Evolutionary conservation across 1,140 invertebrate species (phyloP).

Genomic region (Xylocopa sonorina): DNA sequence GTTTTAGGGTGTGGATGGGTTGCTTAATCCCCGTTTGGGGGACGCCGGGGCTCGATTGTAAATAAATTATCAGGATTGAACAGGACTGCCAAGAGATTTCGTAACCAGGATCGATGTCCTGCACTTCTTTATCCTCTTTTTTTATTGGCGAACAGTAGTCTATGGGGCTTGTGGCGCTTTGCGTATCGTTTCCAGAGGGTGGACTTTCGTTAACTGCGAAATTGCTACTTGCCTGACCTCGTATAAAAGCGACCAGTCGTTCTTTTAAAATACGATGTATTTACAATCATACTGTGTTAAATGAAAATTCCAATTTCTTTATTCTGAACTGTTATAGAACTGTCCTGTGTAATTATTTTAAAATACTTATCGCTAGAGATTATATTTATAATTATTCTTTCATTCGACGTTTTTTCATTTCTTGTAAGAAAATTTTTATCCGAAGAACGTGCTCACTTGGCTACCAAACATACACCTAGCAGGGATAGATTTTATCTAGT

Average conservation of each 20-base stretch:
- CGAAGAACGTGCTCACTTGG: not conserved
- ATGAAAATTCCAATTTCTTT: too few relatives aligned
- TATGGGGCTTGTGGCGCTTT: not conserved
- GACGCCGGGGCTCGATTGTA: conserved; percentile 27
- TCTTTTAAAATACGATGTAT: too few relatives aligned
- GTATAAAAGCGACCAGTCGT: not conserved
- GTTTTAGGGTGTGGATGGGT: conserved; percentile 32
- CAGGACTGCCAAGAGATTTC: conserved; percentile 6
- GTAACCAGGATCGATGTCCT: conserved; percentile 14
- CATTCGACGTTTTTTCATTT: too few relatives aligned
- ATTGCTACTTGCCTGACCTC: not conserved
- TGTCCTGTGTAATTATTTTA: too few relatives aligned
- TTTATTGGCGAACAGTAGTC: not conserved
- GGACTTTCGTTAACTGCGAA: not conserved
- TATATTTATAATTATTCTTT: too few relatives aligned
- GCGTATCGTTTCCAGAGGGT: not conserved
- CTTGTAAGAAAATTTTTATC: too few relatives aligned
- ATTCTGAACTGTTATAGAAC: too few relatives aligned
- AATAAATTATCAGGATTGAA: conserved; percentile 49
- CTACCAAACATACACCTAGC: not conserved
- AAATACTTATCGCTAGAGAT: too few relatives aligned
- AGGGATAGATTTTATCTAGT: not conserved
- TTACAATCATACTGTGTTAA: too few relatives aligned
- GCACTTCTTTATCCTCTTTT: not conserved
- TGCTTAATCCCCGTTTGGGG: conserved; percentile 36